Evolutionary conservation across 2,797 vertebrate species (phyloP).

Genomic region (Ciconia nigra): DNA sequence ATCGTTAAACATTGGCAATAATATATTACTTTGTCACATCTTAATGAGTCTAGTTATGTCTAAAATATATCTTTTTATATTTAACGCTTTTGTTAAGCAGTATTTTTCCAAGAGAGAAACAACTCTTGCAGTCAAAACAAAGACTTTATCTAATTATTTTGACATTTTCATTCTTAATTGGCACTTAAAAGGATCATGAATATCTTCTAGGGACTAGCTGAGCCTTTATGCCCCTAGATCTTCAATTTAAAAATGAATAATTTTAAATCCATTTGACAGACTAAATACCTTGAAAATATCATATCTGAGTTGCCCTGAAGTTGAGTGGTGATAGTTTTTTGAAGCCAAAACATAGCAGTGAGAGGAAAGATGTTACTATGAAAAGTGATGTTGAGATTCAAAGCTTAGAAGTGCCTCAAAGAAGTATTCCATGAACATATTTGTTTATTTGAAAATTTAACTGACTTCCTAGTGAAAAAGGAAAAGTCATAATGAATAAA

Average conservation of each 20-base stretch:
- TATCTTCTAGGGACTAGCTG: neutral
- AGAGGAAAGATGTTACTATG: neutral
- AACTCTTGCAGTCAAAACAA: neutral
- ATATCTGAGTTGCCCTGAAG: neutral
- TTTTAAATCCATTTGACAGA: neutral
- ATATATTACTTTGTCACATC: neutral
- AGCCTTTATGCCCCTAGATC: neutral
- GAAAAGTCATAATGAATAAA: neutral
- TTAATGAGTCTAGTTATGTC: neutral
- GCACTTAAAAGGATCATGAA: neutral
- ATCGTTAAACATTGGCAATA: neutral
- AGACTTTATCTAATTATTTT: conserved; percentile 10
- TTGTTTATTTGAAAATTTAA: neutral
- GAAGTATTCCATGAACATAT: neutral
- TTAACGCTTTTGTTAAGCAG: neutral
- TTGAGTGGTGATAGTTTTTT: neutral
- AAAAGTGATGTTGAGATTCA: neutral
- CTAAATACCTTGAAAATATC: neutral
- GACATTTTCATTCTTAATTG: conserved; percentile 26
- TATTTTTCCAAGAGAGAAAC: neutral
- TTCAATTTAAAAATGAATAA: neutral
- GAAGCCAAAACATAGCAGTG: neutral
- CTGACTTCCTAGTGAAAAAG: neutral
- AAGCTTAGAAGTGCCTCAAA: neutral
- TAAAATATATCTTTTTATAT: neutral